These are phyloP conservation scores for Drosophila kikkawai DNA, from an alignment of 1,140 invertebrate species.

Conservation along the genomic window DNA sequence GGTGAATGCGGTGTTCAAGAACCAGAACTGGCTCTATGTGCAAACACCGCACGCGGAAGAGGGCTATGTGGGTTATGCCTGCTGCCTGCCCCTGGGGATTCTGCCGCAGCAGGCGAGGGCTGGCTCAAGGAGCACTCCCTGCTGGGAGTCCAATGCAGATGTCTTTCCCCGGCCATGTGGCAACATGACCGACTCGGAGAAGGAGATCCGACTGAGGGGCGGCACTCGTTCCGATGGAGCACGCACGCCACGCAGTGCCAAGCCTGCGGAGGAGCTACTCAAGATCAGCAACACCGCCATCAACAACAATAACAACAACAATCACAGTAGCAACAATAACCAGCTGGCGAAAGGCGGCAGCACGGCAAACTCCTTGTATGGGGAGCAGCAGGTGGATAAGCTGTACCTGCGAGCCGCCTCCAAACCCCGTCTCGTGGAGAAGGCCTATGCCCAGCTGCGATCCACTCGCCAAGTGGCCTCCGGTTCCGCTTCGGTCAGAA, in stretches of 20 bases:
- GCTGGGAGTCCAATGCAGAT: conserved; percentile 92
- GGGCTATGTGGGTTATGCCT: conserved; percentile 91
- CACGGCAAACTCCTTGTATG: conserved; percentile 61
- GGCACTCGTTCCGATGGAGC: conserved; percentile 87
- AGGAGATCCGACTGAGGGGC: conserved; percentile 86
- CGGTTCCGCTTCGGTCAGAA: conserved; percentile 56
- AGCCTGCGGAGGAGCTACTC: conserved; percentile 76
- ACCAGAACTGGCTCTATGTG: conserved; percentile 92
- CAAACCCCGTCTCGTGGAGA: conserved; percentile 79
- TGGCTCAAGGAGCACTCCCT: conserved; percentile 86
- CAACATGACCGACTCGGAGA: conserved; percentile 91
- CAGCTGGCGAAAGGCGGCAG: conserved; percentile 42
- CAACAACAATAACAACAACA: conserved; percentile 62
- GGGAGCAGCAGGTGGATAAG: conserved; percentile 87
- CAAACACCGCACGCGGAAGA: conserved; percentile 92
- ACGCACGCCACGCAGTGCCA: conserved; percentile 81
- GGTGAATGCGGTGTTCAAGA: conserved; percentile 94
- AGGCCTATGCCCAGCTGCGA: conserved; percentile 80
- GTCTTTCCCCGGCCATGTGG: conserved; percentile 90
- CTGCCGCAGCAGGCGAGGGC: conserved; percentile 84
- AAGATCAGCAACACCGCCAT: conserved; percentile 85
- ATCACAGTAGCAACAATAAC: conserved; percentile 50
- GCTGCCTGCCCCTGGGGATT: conserved; percentile 91
- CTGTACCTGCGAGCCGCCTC: conserved; percentile 87
- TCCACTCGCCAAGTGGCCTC: conserved; percentile 71